Conservation (phyloP, 2,888 invertebrate species). For the Cerastis leucographa region DNA sequence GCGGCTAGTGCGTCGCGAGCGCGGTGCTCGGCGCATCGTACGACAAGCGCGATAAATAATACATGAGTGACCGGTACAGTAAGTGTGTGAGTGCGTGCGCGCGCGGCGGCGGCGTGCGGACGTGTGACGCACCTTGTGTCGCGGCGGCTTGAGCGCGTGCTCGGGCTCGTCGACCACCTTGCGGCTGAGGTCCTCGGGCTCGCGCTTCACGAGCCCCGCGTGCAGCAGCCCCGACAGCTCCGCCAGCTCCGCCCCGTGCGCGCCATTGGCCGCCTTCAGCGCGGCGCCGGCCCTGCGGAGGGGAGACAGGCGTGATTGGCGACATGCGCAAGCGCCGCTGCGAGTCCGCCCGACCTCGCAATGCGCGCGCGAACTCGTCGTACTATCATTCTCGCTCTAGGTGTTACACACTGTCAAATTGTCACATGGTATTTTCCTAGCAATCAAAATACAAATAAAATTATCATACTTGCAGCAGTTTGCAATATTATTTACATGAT, state of each 20-base stretch:
- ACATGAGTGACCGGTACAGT: conserved; percentile 90
- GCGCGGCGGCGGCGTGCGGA: conserved; percentile 89
- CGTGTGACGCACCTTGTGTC: conserved; percentile 92
- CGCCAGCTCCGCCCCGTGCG: conserved; percentile 93
- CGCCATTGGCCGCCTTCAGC: conserved; percentile 93
- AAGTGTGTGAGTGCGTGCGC: conserved; percentile 90
- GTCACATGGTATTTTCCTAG: conserved; percentile 73
- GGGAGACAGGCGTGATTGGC: conserved; percentile 90
- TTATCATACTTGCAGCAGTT: conserved; percentile 73
- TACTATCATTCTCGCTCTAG: conserved; percentile 80
- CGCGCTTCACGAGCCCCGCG: conserved; percentile 94
- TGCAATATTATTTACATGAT: conserved; percentile 69
- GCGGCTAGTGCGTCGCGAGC: conserved; percentile 91
- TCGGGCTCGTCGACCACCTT: conserved; percentile 92
- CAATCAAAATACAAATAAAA: conserved; percentile 73
- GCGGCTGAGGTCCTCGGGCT: conserved; percentile 95
- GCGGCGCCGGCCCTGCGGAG: conserved; percentile 91
- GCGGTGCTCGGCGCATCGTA: conserved; percentile 90
- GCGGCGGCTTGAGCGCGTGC: conserved; percentile 91
- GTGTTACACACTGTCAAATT: conserved; percentile 76
- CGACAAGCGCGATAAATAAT: conserved; percentile 90
- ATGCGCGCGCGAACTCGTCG: conserved; percentile 80
- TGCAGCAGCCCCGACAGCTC: conserved; percentile 91
- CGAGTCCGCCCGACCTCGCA: conserved; percentile 76
- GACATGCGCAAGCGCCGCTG: conserved; percentile 85